Base-by-base conservation (phyloP, 2,113 vertebrate species). In the Corydoras sp. region DNA sequence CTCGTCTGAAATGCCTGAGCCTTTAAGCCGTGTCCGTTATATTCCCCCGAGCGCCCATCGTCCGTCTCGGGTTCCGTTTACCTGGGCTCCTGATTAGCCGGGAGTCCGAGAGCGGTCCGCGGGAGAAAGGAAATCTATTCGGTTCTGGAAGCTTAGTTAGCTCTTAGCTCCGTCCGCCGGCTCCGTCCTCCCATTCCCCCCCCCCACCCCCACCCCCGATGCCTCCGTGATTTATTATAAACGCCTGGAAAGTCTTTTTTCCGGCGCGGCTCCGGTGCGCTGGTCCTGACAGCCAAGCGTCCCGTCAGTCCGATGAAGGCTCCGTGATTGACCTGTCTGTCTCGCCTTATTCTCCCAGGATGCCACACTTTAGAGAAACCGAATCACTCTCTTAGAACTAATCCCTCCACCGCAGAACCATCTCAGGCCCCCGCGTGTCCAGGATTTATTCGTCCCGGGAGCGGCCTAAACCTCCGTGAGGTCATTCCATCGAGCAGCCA, bases 21-120 rank as follows among this genome's bases (percentile, higher is more conserved):
- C 76, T 73, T 84, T 83, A 85, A 86, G 81, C 79, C 75, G 66
- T 74, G 78, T 81, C 71, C 71, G 83, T 86, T 82, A 82, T 79
- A 84, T 84, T 84, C 35, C 79, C 68, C 77, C 53, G 65, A 81
- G 79, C 80, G 81, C 78, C 65, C 58, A 75, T 80, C 85, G 85
- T 82, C 81, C 83, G 72, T 84, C 83, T 81, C 71, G 4, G 7
- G 18, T 53, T 58, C 75, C 80, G 80, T 85, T 86, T 86, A 85
- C 77, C 76, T 80, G 76, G 74, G 55, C 61, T 76, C 65, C 76
- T 83, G 81, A 85, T 83, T 83, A 82, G 76, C 75, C 75, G 72
- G 69, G 66, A 62, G 61, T 65, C 31, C 29, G 14, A 7, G 24
- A 8, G 3, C 35, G 7, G 35, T 43, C 35, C 35, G 2, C 4